Evolutionary conservation across 2,888 invertebrate species (phyloP), one percentile per base, ranked within the genome.

Genomic region (Brenthis daphne): DNA sequence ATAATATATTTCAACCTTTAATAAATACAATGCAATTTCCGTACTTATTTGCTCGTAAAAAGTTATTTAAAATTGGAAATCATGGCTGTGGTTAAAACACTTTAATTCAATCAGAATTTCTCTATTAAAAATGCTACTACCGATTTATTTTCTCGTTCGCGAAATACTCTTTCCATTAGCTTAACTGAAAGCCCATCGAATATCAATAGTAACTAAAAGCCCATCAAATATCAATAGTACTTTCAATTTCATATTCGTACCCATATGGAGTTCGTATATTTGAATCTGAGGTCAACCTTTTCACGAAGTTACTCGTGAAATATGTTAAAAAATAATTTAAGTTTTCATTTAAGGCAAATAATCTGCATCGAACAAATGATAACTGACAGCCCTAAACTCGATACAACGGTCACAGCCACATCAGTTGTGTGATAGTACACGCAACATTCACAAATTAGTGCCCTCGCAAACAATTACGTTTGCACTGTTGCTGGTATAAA

Each of bases 381-480:
- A 61, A 29, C 14, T 16, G 69, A 29, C 68, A 72, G 11, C 73
- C 73, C 73, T 73, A 58, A 43, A 53, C 57, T 67, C 56, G 51
- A 68, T 64, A 67, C 74, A 71, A 66, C 66, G 64, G 72, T 70
- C 70, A 60, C 70, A 73, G 73, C 58, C 71, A 63, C 63, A 71
- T 63, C 69, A 69, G 72, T 71, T 68, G 73, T 68, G 57, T 64
- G 70, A 75, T 76, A 74, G 74, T 74, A 73, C 65, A 73, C 64
- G 70, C 70, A 61, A 68, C 76, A 71, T 75, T 71, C 73, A 73
- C 66, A 57, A 68, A 67, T 69, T 68, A 74, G 60, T 61, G 65
- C 58, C 70, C 70, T 64, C 68, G 65, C 71, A 73, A 68, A 71
- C 63, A 51, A 6, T 61, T 37, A 56, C 56, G 29, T 29, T 11